Evolutionary conservation across 2,113 vertebrate genomes (phyloP).

Genomic region (Oenanthe oenanthe): DNA sequence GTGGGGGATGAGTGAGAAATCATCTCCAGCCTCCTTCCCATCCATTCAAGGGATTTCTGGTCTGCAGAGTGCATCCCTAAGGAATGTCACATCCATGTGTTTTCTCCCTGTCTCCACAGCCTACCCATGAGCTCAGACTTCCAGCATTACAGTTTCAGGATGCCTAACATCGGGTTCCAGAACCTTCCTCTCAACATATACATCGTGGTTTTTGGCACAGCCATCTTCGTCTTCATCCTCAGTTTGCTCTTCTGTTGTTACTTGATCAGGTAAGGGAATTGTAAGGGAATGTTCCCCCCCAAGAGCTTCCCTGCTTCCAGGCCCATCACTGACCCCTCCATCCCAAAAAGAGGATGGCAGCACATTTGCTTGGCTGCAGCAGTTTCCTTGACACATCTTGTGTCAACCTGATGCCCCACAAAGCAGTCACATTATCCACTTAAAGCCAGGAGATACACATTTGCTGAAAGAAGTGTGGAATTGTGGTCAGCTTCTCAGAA

Average conservation of each 20-base stretch:
- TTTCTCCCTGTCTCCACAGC: conserved; percentile 73
- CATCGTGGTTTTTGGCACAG: conserved; percentile 98
- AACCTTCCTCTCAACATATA: conserved; percentile 99
- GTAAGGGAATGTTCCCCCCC: conserved; percentile 61
- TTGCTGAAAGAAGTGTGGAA: neutral
- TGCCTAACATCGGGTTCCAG: conserved; percentile 99
- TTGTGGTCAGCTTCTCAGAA: neutral
- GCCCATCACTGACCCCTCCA: neutral
- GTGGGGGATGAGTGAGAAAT: neutral
- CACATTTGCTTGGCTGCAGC: neutral
- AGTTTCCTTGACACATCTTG: rapidly evolving
- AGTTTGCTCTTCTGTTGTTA: conserved; percentile 99
- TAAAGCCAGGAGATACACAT: neutral
- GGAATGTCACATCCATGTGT: neutral
- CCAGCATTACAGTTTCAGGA: conserved; percentile 95
- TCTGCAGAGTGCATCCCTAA: neutral
- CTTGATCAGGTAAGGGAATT: conserved; percentile 90
- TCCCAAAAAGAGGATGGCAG: neutral
- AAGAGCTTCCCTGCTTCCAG: neutral
- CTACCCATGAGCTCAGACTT: conserved; percentile 96
- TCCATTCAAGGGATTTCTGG: rapidly evolving
- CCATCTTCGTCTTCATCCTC: conserved; percentile 99
- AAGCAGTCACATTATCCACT: rapidly evolving
- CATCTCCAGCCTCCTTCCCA: neutral
- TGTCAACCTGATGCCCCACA: neutral